Conservation (phyloP, 2,888 invertebrate genomes). For the Sminthurinus aureus region DNA sequence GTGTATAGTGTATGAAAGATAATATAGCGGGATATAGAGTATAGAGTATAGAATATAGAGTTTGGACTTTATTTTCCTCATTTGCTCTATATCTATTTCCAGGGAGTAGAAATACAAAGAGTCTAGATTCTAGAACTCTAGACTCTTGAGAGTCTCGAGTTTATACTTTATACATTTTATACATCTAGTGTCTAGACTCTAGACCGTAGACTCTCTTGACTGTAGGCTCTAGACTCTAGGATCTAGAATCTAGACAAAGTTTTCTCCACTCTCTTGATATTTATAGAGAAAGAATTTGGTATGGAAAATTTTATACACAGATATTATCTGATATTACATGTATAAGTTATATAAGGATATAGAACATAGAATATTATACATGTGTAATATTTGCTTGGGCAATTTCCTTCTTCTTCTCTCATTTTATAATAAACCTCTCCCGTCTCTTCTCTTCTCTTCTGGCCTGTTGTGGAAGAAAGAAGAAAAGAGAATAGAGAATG, state of each 20-base stretch:
- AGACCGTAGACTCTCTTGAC: too few relatives aligned
- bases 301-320: neutral
- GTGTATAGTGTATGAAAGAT: neutral
- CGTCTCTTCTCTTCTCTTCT: neutral
- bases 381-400: neutral
- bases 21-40: neutral
- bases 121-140: neutral
- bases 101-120: too few relatives aligned
- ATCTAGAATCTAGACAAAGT: neutral
- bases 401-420: neutral
- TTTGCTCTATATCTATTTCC: neutral
- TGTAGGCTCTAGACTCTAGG: too few relatives aligned
- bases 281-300: neutral
- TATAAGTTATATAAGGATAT: neutral
- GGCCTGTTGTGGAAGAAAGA: neutral
- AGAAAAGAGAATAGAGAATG: neutral
- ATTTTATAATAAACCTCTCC: neutral
- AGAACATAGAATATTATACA: neutral
- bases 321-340: too few relatives aligned
- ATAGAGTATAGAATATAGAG: neutral
- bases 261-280: neutral
- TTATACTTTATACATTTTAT: too few relatives aligned
- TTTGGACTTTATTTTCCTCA: neutral
- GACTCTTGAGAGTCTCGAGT: neutral
- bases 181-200: too few relatives aligned